These are phyloP conservation scores for Pteronura brasiliensis DNA, from an alignment of 2,113 vertebrate species.

Conservation along the genomic window DNA sequence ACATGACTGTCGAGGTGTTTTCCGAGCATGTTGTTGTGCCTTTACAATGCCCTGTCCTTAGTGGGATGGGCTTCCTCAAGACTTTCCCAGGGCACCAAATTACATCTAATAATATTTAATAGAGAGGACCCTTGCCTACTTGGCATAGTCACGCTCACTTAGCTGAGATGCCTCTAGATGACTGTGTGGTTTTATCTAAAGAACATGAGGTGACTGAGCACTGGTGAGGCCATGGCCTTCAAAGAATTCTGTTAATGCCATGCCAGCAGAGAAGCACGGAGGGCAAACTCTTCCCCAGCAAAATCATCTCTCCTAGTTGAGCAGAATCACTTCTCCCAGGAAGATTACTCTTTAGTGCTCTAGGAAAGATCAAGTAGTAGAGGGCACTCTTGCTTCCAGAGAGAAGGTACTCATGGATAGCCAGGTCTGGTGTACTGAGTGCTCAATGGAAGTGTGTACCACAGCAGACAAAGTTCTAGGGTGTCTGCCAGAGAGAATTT, in stretches of 20 bases:
- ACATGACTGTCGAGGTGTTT: no score
- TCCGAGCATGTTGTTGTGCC: no score
- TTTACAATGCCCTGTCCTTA: no score
- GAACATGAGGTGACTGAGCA: not conserved
- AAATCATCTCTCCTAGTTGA: not conserved
- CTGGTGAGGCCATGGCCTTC: not conserved
- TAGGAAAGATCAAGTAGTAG: not conserved
- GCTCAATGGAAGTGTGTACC: not conserved
- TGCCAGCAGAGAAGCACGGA: constrained; percentile 18
- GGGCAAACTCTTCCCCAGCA: not conserved
- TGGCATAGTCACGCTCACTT: not conserved
- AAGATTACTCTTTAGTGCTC: not conserved
- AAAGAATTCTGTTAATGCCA: not conserved
- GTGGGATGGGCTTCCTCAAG: no score
- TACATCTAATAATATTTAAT: no score
- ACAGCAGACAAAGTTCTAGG: not conserved
- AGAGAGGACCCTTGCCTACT: not conserved
- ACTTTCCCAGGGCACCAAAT: no score
- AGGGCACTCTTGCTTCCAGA: not conserved
- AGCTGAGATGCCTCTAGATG: no score
- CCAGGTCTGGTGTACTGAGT: not conserved
- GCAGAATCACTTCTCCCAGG: not conserved
- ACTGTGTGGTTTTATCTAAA: not conserved
- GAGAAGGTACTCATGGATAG: not conserved
- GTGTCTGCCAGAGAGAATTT: not conserved